These are phyloP conservation scores for Anguilla marmorata DNA, from an alignment of 2,797 vertebrate genomes.

Conservation along the genomic window DNA sequence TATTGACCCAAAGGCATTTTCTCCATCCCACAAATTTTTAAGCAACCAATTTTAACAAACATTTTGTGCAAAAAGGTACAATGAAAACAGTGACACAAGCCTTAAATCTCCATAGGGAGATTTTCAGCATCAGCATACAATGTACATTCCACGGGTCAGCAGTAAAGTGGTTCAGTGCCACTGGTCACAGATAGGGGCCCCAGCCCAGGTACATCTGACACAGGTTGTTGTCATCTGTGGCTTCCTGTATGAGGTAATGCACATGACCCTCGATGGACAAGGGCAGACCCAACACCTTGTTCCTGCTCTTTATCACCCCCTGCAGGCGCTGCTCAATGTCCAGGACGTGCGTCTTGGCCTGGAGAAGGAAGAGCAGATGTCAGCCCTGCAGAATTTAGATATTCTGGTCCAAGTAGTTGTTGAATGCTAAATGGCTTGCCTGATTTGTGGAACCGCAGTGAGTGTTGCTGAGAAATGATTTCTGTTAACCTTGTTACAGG, in stretches of 20 bases:
- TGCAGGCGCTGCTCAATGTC: slow-evolving; percentile 95
- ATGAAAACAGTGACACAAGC: not conserved
- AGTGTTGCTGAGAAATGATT: not conserved
- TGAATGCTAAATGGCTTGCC: not conserved
- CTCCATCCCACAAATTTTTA: not conserved
- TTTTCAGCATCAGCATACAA: not conserved
- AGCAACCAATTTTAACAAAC: not conserved
- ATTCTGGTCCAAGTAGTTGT: not conserved
- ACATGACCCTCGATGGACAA: slow-evolving; percentile 97
- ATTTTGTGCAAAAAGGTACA: not conserved
- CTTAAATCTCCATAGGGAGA: not conserved
- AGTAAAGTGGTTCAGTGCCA: too few species aligned
- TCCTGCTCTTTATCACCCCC: slow-evolving; percentile 94
- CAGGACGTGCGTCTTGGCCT: slow-evolving; percentile 97
- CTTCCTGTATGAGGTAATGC: slow-evolving; percentile 97
- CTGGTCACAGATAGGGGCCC: slow-evolving; percentile 89
- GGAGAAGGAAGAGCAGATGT: slow-evolving; percentile 36
- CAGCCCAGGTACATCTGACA: slow-evolving; percentile 98
- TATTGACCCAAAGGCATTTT: not conserved
- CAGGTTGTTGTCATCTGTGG: slow-evolving; percentile 89
- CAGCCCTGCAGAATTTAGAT: not conserved
- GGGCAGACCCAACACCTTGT: slow-evolving; percentile 92
- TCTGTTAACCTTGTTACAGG: not conserved
- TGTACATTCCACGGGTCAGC: not conserved
- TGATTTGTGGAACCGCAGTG: not conserved